These are phyloP conservation scores for Corticium candelabrum DNA, from an alignment of 37 sponge, comb jelly and placozoan genomes.

Conservation along the genomic window DNA sequence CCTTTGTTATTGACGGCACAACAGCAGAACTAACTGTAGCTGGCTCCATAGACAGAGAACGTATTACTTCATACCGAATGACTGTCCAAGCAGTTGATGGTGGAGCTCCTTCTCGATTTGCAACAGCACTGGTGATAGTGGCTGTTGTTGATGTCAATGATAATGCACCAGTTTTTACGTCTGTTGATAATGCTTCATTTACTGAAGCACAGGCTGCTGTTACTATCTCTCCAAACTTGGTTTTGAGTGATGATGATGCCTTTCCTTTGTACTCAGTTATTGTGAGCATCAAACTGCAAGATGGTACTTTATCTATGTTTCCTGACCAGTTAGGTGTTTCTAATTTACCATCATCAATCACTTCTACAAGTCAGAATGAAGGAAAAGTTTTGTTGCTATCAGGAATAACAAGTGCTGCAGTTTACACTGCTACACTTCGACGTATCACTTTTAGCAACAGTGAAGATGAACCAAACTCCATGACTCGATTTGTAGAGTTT, in stretches of 20 bases:
- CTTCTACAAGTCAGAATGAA: background rate
- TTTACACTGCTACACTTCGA: constrained; percentile 18
- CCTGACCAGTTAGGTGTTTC: constrained; percentile 22
- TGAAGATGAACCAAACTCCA: constrained; percentile 37
- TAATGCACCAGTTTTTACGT: constrained; percentile 21
- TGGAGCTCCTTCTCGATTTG: constrained; percentile 37
- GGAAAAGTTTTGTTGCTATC: constrained; percentile 18
- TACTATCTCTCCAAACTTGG: constrained; percentile 6
- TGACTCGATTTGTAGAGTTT: constrained; percentile 53
- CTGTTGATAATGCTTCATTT: constrained; percentile 8
- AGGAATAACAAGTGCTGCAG: constrained; percentile 18
- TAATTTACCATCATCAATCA: constrained; percentile 3
- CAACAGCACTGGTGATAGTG: constrained; percentile 24
- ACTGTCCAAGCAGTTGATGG: constrained; percentile 33
- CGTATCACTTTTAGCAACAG: constrained; percentile 33
- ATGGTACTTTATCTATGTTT: background rate
- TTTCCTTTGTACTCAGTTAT: constrained; percentile 18
- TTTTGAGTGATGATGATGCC: constrained; percentile 38
- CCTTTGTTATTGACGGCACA: constrained; percentile 17
- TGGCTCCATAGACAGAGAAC: constrained; percentile 32
- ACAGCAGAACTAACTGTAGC: constrained; percentile 11
- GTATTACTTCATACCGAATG: constrained; percentile 11
- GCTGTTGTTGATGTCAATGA: constrained; percentile 42
- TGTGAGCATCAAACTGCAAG: background rate
- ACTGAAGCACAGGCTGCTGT: constrained; percentile 29